phyloP scores from a whole-genome alignment of 2,113 vertebrate species.

The Macrotis lagotis region DNA sequence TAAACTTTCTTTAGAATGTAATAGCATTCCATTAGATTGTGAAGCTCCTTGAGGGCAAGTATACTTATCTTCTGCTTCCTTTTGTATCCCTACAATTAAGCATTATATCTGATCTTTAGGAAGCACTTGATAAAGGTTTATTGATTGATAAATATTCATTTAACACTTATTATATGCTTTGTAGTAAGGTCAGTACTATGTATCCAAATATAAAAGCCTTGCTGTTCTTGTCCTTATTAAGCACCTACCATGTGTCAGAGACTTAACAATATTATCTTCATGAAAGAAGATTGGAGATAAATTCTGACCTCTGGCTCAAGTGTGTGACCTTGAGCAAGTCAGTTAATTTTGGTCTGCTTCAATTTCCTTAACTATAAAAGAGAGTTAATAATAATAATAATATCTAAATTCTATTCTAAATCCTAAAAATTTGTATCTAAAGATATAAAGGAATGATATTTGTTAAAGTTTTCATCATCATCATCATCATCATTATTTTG shows the following conservation, averaged over 20 bases:
- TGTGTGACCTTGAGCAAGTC: neutral
- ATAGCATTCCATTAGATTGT: neutral
- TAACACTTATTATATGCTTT: neutral
- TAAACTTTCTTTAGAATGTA: neutral
- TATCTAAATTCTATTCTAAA: no score
- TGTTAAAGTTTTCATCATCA: neutral
- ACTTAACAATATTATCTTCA: neutral
- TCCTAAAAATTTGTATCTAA: neutral
- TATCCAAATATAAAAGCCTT: neutral
- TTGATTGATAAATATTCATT: neutral
- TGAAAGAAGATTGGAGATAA: neutral
- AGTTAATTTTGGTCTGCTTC: neutral
- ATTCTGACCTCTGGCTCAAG: neutral
- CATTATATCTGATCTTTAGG: neutral
- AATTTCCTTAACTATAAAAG: neutral
- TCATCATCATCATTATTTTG: neutral
- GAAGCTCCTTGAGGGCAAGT: neutral
- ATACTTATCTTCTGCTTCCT: neutral
- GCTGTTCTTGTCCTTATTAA: neutral
- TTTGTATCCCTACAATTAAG: neutral
- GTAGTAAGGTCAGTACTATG: neutral
- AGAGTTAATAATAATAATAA: neutral
- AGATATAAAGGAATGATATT: neutral
- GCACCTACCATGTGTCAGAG: neutral
- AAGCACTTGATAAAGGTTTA: neutral